Base-by-base conservation (phyloP, 2,888 invertebrate genomes). In the Ctenicera cuprea region DNA sequence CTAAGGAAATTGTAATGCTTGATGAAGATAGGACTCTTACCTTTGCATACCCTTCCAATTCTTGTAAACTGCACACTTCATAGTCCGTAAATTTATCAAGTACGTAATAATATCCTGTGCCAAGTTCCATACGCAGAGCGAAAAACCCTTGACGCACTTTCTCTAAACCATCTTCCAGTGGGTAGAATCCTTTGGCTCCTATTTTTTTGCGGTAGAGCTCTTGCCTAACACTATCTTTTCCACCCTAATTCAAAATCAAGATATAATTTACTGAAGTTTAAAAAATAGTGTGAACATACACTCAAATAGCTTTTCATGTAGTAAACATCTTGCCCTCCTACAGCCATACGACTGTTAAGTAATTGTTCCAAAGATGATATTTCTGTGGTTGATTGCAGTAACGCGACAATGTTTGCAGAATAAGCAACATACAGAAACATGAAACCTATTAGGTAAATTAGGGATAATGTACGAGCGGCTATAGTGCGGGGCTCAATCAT, bases 371-470 rank as follows among this genome's bases (percentile, higher is more conserved):
- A 75, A 0, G 88, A 90, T 41, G 85, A 87, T 67, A 93, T 90
- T 70, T 88, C 86, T 0, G 91, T 90, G 0, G 92, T 90, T 0
- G 92, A 90, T 79, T 92, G 92, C 2, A 93, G 87, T 9, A 93
- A 84, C 4, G 91, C 92, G 0, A 93, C 92, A 50, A 93, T 92
- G 82, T 91, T 92, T 0, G 92, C 93, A 0, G 92, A 90, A 81
- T 92, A 93, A 0, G 92, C 91, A 0, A 91, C 90, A 83, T 91
- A 92, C 12, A 93, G 83, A 62, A 90, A 89, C 89, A 90, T 89
- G 16, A 89, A 83, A 0, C 88, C 85, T 8, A 83, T 73, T 57
- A 85, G 83, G 0, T 83, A 77, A 38, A 84, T 82, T 20, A 86
- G 77, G 3, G 83, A 83, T 0, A 83, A 80, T n/a, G 85, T 84